Evolutionary conservation across 2,113 vertebrate genomes (phyloP).

Genomic region (Neogale vison): DNA sequence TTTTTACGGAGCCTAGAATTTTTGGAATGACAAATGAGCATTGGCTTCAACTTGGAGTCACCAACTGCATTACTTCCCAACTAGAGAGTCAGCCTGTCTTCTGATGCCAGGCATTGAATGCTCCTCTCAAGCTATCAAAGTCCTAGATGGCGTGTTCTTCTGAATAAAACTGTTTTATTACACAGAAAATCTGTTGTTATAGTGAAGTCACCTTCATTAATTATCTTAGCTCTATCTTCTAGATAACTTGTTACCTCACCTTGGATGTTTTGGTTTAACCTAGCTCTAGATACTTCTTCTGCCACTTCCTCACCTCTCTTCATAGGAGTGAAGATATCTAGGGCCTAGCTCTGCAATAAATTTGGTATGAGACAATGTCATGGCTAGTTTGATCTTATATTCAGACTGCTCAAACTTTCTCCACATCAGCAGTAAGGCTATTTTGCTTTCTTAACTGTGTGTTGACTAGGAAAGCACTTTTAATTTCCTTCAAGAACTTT

Average conservation of each 20-base stretch:
- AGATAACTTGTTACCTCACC: not conserved
- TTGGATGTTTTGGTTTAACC: not conserved
- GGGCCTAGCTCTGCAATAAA: not conserved
- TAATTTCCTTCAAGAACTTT: not conserved
- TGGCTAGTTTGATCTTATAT: not conserved
- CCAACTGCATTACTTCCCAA: not conserved
- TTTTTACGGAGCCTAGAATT: not conserved
- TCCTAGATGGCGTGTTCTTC: not conserved
- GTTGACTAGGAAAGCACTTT: not conserved
- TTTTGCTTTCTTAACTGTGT: not conserved
- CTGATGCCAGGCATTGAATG: not conserved
- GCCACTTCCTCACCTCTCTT: not conserved
- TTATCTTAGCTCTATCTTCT: not conserved
- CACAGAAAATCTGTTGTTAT: not conserved
- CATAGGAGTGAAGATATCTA: not conserved
- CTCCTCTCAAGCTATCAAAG: not conserved
- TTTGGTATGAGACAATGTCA: not conserved
- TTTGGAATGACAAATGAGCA: not conserved
- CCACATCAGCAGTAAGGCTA: not conserved
- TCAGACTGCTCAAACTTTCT: not conserved
- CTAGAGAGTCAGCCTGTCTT: not conserved
- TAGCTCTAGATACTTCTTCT: not conserved
- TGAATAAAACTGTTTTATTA: not conserved
- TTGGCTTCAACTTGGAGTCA: not conserved
- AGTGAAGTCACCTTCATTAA: not conserved